Evolutionary conservation across 2,797 vertebrate species (phyloP).

Genomic region (Emys orbicularis): DNA sequence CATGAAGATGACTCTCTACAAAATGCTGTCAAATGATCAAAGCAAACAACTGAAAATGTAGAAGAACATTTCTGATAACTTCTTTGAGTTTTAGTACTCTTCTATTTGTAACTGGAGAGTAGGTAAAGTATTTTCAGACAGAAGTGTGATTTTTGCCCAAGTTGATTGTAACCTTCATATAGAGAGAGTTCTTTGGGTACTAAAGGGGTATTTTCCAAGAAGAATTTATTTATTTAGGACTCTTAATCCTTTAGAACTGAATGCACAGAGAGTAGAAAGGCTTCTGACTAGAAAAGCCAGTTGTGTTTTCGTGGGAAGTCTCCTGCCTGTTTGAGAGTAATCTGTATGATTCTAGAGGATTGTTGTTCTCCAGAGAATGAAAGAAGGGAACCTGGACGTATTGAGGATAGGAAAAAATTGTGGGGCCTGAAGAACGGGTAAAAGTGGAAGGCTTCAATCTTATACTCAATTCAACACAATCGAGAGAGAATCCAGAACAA

Average conservation of each 20-base stretch:
- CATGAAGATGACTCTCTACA: neutral
- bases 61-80: fast-evolving
- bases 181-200: neutral
- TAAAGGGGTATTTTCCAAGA: neutral
- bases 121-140: neutral
- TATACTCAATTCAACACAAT: neutral
- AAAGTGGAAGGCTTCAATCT: neutral
- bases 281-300: neutral
- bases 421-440: fast-evolving
- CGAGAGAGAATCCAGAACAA: neutral
- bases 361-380: neutral
- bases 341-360: neutral
- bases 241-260: neutral
- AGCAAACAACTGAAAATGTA: neutral
- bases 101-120: neutral
- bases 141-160: neutral
- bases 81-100: neutral
- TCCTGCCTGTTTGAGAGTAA: fast-evolving
- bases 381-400: neutral
- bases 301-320: neutral
- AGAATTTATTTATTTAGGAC: neutral
- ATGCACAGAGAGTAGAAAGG: neutral
- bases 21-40: neutral
- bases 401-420: neutral
- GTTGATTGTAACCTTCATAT: neutral